Base-by-base conservation (phyloP, 2,797 vertebrate species). In the Arnoldichthys spilopterus region DNA sequence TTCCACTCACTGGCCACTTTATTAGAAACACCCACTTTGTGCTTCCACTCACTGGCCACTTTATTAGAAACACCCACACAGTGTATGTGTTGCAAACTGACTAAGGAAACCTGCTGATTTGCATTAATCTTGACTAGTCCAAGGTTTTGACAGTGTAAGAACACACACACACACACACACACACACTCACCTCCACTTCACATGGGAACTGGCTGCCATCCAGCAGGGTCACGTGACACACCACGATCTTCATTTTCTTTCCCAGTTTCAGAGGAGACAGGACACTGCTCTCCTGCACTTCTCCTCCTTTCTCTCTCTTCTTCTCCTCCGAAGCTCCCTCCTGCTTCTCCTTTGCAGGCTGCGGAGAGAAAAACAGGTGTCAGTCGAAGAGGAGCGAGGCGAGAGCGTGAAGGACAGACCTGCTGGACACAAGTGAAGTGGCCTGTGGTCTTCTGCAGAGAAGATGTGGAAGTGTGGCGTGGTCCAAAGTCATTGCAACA, bases 241-340 rank as follows among this genome's bases (percentile, higher is more conserved):
- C 93, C 76, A 96, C 93, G 75, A 95, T 93, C 91, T 97, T 98
- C 90, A 95, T 93, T 92, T 95, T 99, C 91, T 95, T 97, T 82
- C 93, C 88, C 80, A 94, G 85, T 84, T 95, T 97, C 72, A 94
- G 93, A 64, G 92, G 89, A 68, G 92, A 86, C 72, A 87, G 91
- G 66, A 91, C 90, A 84, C 91, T 88, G 43, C 94, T 94, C 82
- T 94, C 94, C 85, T 83, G 83, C 77, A 89, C 89, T 45, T 91
- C 91, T 67, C 91, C 92, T 22, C 87, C 90, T 75, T 88, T 89
- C 40, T 49, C 24, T 82, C 88, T 89, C 30, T 24, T 30, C 76
- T 90, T 87, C 78, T 79, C 80, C 79, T 84, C 59, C 83, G 90
- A 83, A 1, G 3, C 83, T 64, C 87, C 90, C 83, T 91, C 91